These are phyloP conservation scores for Rhinopithecus roxellana DNA, from an alignment of 2,113 vertebrate genomes.

Conservation along the genomic window DNA sequence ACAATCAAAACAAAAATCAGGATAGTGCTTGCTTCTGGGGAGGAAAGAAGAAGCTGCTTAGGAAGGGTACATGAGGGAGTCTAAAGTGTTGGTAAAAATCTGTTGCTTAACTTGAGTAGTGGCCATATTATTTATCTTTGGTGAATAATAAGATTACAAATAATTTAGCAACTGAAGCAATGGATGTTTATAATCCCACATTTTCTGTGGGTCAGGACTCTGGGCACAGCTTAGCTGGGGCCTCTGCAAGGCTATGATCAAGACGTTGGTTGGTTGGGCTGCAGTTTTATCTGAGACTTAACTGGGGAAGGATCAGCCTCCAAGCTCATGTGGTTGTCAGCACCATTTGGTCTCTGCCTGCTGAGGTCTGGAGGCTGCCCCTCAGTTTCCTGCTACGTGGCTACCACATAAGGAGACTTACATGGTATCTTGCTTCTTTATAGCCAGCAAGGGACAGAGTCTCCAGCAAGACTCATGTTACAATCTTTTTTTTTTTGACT, in stretches of 20 bases:
- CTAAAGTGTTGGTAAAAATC: no score
- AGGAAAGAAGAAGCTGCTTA: not conserved
- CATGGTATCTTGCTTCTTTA: not conserved
- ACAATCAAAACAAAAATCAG: not conserved
- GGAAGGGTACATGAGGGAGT: no score
- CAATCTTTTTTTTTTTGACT: no score
- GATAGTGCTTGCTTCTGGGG: not conserved
- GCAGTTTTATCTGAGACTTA: not conserved
- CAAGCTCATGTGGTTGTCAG: fast-evolving
- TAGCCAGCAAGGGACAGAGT: not conserved
- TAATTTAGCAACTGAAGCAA: not conserved
- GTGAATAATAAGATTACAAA: no score
- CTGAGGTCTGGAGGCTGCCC: not conserved
- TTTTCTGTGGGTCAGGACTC: not conserved
- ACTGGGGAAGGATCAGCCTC: not conserved
- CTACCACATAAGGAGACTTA: not conserved
- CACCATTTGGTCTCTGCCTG: not conserved
- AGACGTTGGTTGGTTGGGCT: not conserved
- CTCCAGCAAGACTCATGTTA: not conserved
- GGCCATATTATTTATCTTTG: not conserved
- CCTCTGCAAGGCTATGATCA: not conserved
- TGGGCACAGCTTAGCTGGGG: not conserved
- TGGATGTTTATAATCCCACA: no score
- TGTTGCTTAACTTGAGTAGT: not conserved
- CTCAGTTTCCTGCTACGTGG: not conserved